A percentile compares a stretch with the other conserved stretches of the same genome.
phyloP scores from a whole-genome alignment of 2,797 vertebrate genomes.

The Cyclura pinguis region DNA sequence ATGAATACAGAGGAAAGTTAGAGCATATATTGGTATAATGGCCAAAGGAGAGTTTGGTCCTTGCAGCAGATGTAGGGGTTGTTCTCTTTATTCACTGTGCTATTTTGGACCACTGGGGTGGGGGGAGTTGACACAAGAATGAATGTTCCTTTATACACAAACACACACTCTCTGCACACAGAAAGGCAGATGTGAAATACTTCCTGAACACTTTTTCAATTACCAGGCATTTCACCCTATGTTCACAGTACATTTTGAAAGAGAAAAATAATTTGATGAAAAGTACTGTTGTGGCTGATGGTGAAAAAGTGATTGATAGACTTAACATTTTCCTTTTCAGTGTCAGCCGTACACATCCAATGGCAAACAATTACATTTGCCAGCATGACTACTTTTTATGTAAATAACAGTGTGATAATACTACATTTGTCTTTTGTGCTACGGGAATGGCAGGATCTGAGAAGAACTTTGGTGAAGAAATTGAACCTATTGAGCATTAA shows the following conservation, averaged over 20 bases:
- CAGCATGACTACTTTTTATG: slow-evolving; percentile 44
- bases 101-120: not conserved
- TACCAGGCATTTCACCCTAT: not conserved
- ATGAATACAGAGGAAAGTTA: not conserved
- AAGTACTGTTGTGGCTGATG: slow-evolving; percentile 15
- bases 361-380: slow-evolving; percentile 4
- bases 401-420: slow-evolving; percentile 63
- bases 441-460: slow-evolving; percentile 43
- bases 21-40: not conserved
- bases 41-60: not conserved
- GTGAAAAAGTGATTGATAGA: slow-evolving; percentile 43
- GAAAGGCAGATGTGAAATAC: not conserved
- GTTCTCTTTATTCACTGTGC: not conserved
- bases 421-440: slow-evolving; percentile 54
- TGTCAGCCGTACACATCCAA: not conserved
- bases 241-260: not conserved
- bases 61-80: not conserved
- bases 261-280: not conserved
- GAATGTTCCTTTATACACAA: not conserved
- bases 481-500: slow-evolving; percentile 61
- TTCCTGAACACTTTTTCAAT: not conserved
- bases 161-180: not conserved
- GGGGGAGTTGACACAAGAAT: not conserved
- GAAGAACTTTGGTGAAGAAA: slow-evolving; percentile 55
- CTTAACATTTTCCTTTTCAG: slow-evolving; percentile 25